phyloP scores from a whole-genome alignment of 1,140 invertebrate species.

The Octopus bimaculoides region DNA sequence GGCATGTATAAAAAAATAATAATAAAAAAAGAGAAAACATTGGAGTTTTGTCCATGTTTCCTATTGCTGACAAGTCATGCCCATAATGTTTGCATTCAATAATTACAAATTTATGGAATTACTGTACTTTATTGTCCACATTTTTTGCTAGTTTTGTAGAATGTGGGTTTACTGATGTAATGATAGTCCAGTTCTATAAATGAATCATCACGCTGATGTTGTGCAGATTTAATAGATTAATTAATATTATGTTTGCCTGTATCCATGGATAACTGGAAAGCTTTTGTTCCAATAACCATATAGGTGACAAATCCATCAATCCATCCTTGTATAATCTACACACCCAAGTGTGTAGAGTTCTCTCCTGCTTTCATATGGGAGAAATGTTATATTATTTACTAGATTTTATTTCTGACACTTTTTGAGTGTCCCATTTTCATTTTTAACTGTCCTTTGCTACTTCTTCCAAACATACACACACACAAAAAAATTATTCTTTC shows the following conservation, averaged over 20 bases:
- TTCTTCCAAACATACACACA: background rate
- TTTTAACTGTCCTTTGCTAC: background rate
- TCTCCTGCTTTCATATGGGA: background rate
- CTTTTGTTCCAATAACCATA: background rate
- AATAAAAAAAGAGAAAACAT: background rate
- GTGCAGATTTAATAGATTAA: background rate
- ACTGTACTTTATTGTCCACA: background rate
- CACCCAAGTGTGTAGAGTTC: background rate
- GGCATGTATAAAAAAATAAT: background rate
- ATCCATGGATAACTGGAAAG: background rate
- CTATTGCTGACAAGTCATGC: background rate
- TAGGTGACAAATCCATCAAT: background rate
- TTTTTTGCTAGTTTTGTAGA: background rate
- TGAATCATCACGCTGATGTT: background rate
- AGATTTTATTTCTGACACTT: too few species aligned
- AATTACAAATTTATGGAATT: background rate
- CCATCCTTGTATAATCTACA: too few species aligned
- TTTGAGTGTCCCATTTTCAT: background rate
- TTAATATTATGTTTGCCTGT: background rate
- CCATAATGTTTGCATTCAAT: background rate
- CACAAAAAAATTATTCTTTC: background rate
- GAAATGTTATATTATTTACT: too few species aligned
- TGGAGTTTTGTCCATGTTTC: background rate
- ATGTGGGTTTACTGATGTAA: background rate
- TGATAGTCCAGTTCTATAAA: background rate